Evolutionary conservation across 2,888 invertebrate genomes (phyloP), one percentile per base, ranked within the genome.

Genomic region (Acronicta alni): DNA sequence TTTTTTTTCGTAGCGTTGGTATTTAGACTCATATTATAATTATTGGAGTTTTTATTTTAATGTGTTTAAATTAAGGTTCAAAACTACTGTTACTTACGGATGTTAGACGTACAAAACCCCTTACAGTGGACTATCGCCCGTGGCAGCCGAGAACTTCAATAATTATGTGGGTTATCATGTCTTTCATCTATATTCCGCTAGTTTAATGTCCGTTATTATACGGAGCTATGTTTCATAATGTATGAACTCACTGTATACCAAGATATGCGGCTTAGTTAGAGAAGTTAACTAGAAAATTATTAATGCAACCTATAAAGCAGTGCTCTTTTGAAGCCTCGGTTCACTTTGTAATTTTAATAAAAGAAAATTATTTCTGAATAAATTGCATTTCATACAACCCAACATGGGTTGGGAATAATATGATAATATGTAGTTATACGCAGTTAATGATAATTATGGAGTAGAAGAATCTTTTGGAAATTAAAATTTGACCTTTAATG

Each of bases 231-330:
- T n/a, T 56, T 9, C 20, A 18, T 57, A 20, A 44, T 26, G 43
- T 64, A 55, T 43, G 8, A 42, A 56, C 12, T 7, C 15, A 10
- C 18, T 43, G 17, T 47, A 18, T 12, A 17, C 30, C 14, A 10
- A 20, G 30, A 26, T 41, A 37, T 46, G 30, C 23, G 32, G 30
- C 37, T 16, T 16, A 18, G 39, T 18, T 26, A 35, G 18, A 8
- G 8, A 65, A n/a, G 43, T 44, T 65, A 65, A 57, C 57, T 15
- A 26, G 57, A 44, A 57, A 26, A 39, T 65, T 43, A 56, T 32
- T 42, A 65, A 65, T 65, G 57, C 32, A 44, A 43, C 32, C 9
- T 37, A 43, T 42, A 47, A 5, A 12, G 42, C n/a, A 26, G 17
- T 37, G 12, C 8, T 6, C 23, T 39, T 51, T 41, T 23, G 37